phyloP scores from a whole-genome alignment of 2,888 invertebrate species.

The Muschampia plurimacula region DNA sequence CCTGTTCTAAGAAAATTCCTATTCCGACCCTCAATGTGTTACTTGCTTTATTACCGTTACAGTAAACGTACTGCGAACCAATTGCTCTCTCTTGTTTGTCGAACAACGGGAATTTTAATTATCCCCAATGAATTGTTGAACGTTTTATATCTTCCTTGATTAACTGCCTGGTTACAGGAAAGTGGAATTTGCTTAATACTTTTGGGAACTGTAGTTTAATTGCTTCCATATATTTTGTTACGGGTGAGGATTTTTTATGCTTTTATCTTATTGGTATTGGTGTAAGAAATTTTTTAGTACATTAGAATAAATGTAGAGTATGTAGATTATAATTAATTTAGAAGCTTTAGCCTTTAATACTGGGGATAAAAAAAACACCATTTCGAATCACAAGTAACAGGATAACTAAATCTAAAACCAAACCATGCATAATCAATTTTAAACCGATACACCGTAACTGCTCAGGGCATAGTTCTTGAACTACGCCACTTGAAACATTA shows the following conservation, averaged over 20 bases:
- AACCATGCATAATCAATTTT: conserved; percentile 26
- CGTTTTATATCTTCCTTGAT: conserved; percentile 20
- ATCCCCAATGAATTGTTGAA: conserved; percentile 18
- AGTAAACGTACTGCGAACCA: conserved; percentile 25
- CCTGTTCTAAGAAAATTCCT: conserved; percentile 48
- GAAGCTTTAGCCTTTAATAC: background rate
- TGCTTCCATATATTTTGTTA: conserved; percentile 5
- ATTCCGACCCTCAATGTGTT: conserved; percentile 42
- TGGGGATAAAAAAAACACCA: background rate
- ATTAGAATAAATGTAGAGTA: background rate
- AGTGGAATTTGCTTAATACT: conserved; percentile 13
- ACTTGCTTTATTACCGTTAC: conserved; percentile 42
- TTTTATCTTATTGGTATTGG: background rate
- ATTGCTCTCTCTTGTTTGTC: conserved; percentile 28
- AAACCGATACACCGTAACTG: conserved; percentile 25
- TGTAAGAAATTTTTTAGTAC: background rate
- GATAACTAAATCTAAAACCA: conserved; percentile 11
- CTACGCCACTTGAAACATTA: conserved; percentile 39
- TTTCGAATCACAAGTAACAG: conserved; percentile 2
- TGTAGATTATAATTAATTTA: too few species aligned
- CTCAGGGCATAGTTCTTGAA: conserved; percentile 20
- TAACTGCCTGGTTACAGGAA: conserved; percentile 17
- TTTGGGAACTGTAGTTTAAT: conserved; percentile 6
- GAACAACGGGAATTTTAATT: conserved; percentile 31
- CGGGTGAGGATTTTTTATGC: background rate